Evolutionary conservation across 2,888 invertebrate species (phyloP).

Genomic region (Frankliniella fusca): DNA sequence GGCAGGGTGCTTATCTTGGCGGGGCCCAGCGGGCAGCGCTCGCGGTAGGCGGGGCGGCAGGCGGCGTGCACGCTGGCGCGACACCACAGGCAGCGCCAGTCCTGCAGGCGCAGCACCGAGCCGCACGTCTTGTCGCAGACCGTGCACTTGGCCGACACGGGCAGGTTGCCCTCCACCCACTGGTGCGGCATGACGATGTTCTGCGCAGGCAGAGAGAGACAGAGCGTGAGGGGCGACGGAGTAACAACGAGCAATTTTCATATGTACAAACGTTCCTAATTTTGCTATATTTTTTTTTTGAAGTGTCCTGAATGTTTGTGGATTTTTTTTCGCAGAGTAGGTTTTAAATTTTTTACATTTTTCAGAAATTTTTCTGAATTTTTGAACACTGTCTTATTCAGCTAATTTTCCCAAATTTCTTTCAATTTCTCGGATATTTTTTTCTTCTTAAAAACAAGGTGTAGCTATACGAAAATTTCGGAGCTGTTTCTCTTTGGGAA

Average conservation of each 20-base stretch:
- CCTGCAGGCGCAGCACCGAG: constrained; percentile 88
- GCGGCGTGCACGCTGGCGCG: constrained; percentile 86
- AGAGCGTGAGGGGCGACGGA: neutral
- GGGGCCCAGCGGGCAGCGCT: constrained; percentile 81
- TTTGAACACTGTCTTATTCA: too few species aligned
- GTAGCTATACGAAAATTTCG: too few species aligned
- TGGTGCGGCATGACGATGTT: constrained; percentile 94
- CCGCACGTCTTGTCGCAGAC: constrained; percentile 96
- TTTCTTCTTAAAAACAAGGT: too few species aligned
- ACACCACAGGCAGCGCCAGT: constrained; percentile 97
- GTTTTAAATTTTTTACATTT: constrained; percentile 30
- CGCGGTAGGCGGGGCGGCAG: constrained; percentile 74
- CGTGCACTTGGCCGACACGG: constrained; percentile 87
- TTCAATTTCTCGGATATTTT: too few species aligned
- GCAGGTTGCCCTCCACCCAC: constrained; percentile 96
- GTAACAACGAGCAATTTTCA: neutral
- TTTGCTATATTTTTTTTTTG: too few species aligned
- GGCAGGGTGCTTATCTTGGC: constrained; percentile 90
- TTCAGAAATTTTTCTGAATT: too few species aligned
- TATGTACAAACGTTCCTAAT: too few species aligned
- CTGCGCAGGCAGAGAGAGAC: constrained; percentile 50
- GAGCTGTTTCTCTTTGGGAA: too few species aligned
- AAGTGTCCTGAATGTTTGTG: too few species aligned
- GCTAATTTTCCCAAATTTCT: too few species aligned
- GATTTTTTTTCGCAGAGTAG: too few species aligned